These are phyloP conservation scores for Pituophis catenifer DNA, from an alignment of 2,113 vertebrate genomes.

Conservation along the genomic window DNA sequence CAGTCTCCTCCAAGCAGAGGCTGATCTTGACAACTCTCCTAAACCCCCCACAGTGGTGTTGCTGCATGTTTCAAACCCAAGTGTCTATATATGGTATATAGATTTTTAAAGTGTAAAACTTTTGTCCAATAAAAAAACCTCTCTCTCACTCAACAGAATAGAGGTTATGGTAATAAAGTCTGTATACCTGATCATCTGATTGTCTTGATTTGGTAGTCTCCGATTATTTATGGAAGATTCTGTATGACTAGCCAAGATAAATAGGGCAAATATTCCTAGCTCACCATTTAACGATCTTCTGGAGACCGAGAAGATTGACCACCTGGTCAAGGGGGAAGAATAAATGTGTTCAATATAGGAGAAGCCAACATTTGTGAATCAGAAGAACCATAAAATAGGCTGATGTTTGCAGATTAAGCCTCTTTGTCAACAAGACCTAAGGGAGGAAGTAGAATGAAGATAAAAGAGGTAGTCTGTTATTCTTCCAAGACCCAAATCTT, in stretches of 20 bases:
- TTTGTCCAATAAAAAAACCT: background rate
- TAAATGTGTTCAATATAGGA: background rate
- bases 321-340: background rate
- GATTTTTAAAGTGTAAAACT: background rate
- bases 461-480: background rate
- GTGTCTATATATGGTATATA: background rate
- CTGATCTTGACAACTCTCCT: background rate
- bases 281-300: background rate
- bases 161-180: slow-evolving; percentile 8
- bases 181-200: background rate
- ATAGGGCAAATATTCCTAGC: background rate
- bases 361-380: background rate
- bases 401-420: background rate
- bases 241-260: background rate
- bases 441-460: background rate
- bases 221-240: background rate
- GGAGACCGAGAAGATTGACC: background rate
- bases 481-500: background rate
- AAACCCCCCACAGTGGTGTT: background rate
- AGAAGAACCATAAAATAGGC: background rate
- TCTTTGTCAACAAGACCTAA: background rate
- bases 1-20: background rate
- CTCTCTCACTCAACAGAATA: background rate
- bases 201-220: background rate
- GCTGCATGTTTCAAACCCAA: background rate